phyloP scores from a whole-genome alignment of 2,797 vertebrate genomes.

The Brachymystax lenok region DNA sequence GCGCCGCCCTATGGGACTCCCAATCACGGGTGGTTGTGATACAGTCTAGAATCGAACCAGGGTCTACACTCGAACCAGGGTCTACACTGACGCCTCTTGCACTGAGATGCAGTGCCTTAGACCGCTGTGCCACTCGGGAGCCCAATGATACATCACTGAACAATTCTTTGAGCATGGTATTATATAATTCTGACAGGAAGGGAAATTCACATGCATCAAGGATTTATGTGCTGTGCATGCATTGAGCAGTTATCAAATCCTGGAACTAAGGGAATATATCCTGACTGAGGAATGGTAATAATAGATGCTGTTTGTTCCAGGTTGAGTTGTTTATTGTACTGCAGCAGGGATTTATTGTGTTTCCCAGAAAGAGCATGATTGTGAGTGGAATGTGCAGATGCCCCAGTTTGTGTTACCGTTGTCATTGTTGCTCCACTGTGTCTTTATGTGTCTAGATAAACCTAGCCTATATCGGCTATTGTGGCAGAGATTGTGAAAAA shows the following conservation, averaged over 20 bases:
- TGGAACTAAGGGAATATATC: not conserved
- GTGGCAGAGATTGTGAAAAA: slow-evolving; percentile 8
- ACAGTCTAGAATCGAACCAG: too few species aligned
- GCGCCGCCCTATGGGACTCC: too few species aligned
- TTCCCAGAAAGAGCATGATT: slow-evolving; percentile 9
- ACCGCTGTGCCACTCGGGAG: too few species aligned
- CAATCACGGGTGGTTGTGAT: too few species aligned
- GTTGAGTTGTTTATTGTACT: slow-evolving; percentile 13
- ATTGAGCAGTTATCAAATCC: too few species aligned
- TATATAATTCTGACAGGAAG: not conserved
- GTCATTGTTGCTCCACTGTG: slow-evolving; percentile 5
- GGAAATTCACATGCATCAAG: not conserved
- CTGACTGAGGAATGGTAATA: not conserved
- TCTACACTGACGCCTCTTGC: too few species aligned
- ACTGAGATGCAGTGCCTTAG: too few species aligned
- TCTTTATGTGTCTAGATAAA: not conserved
- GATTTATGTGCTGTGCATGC: too few species aligned
- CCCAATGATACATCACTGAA: not conserved
- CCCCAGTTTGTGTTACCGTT: not conserved
- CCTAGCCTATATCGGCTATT: too few species aligned
- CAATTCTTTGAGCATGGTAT: not conserved
- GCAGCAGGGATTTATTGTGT: slow-evolving; percentile 12
- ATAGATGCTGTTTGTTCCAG: slow-evolving; percentile 29
- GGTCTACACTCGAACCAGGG: too few species aligned
- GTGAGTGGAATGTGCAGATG: not conserved